A percentile compares a stretch with the other conserved stretches of the same genome.
Conservation (phyloP, 2,113 vertebrate species). For the Gnathonemus echidnorhynchus region DNA sequence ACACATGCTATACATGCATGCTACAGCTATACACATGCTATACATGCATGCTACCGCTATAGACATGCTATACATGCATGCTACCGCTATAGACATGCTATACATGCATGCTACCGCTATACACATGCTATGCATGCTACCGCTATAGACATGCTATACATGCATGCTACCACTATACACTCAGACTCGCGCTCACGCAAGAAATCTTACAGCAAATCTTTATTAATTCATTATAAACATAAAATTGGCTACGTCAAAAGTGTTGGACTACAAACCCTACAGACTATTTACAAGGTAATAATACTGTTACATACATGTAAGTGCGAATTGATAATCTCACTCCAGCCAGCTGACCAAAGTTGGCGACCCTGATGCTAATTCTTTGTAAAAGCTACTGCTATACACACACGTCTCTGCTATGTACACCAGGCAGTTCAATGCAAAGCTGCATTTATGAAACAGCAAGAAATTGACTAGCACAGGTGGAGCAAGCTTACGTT, state of each 20-base stretch:
- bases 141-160: too few species aligned
- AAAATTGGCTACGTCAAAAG: neutral
- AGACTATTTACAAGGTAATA: neutral
- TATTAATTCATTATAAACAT: neutral
- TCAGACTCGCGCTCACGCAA: neutral
- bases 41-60: too few species aligned
- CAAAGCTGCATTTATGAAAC: neutral
- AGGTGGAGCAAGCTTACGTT: constrained; percentile 70
- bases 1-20: too few species aligned
- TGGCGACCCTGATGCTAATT: neutral
- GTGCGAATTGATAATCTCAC: neutral
- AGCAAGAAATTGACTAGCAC: neutral
- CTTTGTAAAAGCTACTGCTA: neutral
- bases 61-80: neutral
- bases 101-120: too few species aligned
- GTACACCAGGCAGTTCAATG: neutral
- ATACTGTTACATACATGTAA: neutral
- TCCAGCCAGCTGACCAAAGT: neutral
- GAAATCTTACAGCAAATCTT: neutral
- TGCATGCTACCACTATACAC: too few species aligned
- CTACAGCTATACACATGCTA: too few species aligned
- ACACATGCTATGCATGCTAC: too few species aligned
- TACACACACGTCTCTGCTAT: neutral
- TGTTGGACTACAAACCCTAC: neutral
- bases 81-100: neutral